Conservation (phyloP, 2,113 vertebrate species). For the Burhinus oedicnemus region DNA sequence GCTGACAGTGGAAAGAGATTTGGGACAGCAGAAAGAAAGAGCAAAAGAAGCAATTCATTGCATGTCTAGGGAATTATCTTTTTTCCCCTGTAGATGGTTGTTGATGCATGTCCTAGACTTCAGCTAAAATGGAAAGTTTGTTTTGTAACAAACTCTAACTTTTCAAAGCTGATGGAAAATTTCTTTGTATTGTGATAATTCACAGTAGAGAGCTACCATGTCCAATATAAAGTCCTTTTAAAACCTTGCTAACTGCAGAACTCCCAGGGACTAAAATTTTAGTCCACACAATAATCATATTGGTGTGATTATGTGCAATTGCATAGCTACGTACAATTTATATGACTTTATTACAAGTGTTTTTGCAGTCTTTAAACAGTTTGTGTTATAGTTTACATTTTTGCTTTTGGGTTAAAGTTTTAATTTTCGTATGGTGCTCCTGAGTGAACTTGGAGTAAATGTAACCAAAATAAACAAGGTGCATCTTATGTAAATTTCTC, state of each 20-base stretch:
- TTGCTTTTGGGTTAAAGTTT: neutral
- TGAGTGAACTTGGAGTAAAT: neutral
- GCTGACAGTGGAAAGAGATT: neutral
- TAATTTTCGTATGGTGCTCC: neutral
- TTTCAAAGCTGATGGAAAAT: conserved; percentile 9
- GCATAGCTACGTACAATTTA: neutral
- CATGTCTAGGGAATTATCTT: neutral
- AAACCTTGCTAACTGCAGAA: neutral
- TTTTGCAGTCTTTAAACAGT: neutral
- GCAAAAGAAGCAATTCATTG: conserved; percentile 14
- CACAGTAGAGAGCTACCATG: neutral
- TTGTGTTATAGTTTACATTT: neutral
- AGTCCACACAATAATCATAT: neutral
- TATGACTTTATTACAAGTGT: neutral
- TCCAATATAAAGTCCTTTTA: neutral
- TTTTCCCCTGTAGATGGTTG: neutral
- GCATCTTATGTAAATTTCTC: neutral
- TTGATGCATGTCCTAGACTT: neutral
- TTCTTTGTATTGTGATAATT: neutral
- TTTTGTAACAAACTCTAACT: neutral
- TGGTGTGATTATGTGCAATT: neutral
- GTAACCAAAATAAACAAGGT: neutral
- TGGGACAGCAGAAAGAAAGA: neutral
- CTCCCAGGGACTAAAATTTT: neutral
- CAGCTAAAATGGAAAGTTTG: neutral